These are phyloP conservation scores for Ictidomys tridecemlineatus DNA, from an alignment of 2,113 vertebrate genomes.

Conservation along the genomic window DNA sequence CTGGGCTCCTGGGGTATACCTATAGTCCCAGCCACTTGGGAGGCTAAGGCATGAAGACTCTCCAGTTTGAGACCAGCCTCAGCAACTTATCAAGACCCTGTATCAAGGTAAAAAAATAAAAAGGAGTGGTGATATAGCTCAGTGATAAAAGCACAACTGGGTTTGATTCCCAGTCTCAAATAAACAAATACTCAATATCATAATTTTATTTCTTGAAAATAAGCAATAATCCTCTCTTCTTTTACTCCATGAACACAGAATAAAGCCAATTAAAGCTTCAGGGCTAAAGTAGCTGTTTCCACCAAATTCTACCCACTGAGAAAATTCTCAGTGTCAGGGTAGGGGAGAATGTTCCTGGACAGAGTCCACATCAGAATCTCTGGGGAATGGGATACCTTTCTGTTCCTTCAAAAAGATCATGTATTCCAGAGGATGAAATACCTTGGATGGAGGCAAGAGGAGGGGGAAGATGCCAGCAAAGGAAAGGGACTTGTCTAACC, in stretches of 20 bases:
- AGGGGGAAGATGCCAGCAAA: not conserved
- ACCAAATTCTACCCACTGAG: not conserved
- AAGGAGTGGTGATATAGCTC: not conserved
- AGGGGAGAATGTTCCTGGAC: not conserved
- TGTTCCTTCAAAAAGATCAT: not conserved
- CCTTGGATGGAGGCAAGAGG: too few species aligned
- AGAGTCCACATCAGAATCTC: not conserved
- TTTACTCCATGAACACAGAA: not conserved
- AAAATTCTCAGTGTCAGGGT: not conserved
- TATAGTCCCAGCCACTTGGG: too few species aligned
- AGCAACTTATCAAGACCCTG: too few species aligned
- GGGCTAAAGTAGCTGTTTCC: not conserved
- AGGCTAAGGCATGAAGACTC: too few species aligned
- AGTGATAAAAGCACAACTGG: not conserved
- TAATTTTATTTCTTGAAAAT: slow-evolving; percentile 46
- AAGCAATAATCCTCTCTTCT: not conserved
- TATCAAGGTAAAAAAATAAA: too few species aligned
- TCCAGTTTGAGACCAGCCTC: too few species aligned
- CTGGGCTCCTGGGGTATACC: too few species aligned
- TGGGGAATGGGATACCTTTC: not conserved
- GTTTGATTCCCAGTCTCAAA: not conserved
- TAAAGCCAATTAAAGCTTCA: not conserved
- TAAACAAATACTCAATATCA: not conserved
- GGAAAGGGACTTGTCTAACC: not conserved
- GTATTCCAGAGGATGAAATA: not conserved